A percentile compares a stretch with the other conserved stretches of the same genome.
Conservation (phyloP, 2,888 invertebrate genomes). For the Plebejus melissa region DNA sequence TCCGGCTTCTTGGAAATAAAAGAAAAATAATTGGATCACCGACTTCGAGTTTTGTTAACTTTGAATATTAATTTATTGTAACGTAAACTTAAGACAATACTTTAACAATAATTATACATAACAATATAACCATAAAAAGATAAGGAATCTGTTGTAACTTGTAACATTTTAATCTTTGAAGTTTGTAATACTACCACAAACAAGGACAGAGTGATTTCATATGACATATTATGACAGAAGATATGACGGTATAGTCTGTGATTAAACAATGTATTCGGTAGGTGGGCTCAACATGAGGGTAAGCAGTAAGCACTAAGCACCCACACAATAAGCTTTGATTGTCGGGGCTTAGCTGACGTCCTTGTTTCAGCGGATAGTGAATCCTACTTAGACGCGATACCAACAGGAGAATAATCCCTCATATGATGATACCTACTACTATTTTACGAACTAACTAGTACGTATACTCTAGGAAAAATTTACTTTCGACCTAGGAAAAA, state of each 20-base stretch:
- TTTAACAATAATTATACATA: neutral
- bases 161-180: conserved; percentile 3
- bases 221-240: neutral
- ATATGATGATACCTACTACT: neutral
- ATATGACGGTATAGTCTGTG: neutral
- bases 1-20: neutral
- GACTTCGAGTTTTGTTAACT: neutral
- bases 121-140: no score
- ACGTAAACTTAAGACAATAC: neutral
- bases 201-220: neutral
- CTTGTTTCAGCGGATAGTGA: conserved; percentile 20
- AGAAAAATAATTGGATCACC: neutral
- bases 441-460: neutral
- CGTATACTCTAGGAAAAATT: no score
- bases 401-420: neutral
- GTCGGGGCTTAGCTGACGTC: neutral
- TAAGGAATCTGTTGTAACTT: neutral
- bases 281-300: neutral
- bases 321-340: conserved; percentile 17
- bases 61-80: conserved; percentile 11
- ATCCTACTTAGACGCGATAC: conserved; percentile 22
- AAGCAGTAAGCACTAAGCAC: neutral
- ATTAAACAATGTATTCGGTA: neutral
- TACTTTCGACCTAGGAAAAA: no score
- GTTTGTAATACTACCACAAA: neutral